A percentile compares a stretch with the other conserved stretches of the same genome.
Conservation (phyloP, 2,797 vertebrate genomes). For the Microchirus variegatus region DNA sequence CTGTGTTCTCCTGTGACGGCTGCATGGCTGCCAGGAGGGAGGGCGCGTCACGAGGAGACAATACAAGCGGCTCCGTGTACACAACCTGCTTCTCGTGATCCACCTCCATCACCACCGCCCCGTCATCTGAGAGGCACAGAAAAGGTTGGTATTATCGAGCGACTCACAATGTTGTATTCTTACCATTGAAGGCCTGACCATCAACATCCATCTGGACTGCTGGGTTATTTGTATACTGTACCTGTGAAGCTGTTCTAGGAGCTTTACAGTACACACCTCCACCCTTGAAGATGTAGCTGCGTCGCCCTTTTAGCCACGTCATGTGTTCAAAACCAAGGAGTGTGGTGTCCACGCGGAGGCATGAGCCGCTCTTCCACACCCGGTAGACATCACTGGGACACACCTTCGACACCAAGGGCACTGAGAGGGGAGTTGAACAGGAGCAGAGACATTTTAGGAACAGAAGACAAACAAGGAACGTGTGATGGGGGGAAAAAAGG, state of each 20-base stretch:
- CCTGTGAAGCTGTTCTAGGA: background rate
- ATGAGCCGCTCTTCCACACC: constrained; percentile 95
- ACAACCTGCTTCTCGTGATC: constrained; percentile 97
- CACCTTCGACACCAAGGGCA: constrained; percentile 94
- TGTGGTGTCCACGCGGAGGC: constrained; percentile 93
- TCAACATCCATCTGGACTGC: background rate
- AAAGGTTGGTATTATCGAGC: background rate
- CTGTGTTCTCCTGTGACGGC: constrained; percentile 93
- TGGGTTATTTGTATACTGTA: background rate
- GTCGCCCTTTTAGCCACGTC: constrained; percentile 95
- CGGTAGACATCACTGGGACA: constrained; percentile 96
- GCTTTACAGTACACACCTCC: constrained; percentile 80
- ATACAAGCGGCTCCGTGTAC: constrained; percentile 90
- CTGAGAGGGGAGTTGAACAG: constrained; percentile 59
- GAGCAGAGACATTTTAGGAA: constrained; percentile 6
- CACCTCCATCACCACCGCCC: constrained; percentile 96
- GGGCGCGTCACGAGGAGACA: constrained; percentile 87
- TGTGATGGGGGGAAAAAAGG: background rate
- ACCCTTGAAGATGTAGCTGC: constrained; percentile 96
- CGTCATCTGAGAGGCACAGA: constrained; percentile 79
- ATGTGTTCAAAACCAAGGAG: constrained; percentile 96
- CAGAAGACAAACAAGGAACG: background rate
- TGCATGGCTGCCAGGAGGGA: constrained; percentile 93
- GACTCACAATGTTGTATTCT: background rate
- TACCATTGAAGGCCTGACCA: background rate